These are phyloP conservation scores for Teleogryllus occipitalis DNA, from an alignment of 1,140 invertebrate genomes.

Conservation along the genomic window DNA sequence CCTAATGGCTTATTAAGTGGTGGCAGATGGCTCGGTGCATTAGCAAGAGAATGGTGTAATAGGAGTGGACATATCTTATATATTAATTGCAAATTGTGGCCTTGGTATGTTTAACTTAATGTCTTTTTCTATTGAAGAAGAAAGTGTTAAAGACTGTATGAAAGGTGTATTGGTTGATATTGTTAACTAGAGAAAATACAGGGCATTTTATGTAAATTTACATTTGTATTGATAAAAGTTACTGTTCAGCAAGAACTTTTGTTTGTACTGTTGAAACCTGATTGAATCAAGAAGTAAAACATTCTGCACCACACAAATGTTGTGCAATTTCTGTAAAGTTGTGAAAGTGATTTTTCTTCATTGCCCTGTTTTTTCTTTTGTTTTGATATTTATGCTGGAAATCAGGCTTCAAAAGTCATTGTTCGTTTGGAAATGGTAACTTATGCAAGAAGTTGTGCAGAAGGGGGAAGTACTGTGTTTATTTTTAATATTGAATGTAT, in stretches of 20 bases:
- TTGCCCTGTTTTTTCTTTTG: not conserved
- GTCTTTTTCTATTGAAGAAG: not conserved
- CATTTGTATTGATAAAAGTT: not conserved
- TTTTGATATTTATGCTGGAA: not conserved
- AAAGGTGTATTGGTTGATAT: conserved; percentile 5
- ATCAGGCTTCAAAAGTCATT: not conserved
- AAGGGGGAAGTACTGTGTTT: not conserved
- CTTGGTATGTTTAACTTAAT: conserved; percentile 10
- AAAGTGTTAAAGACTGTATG: conserved; percentile 10
- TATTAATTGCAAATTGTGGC: conserved; percentile 12
- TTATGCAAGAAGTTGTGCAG: not conserved
- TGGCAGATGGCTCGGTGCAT: not conserved
- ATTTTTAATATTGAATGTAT: not conserved
- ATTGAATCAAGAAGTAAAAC: too few relatives aligned
- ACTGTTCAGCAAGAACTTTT: not conserved
- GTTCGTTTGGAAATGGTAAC: not conserved
- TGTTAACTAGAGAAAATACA: not conserved
- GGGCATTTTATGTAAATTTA: not conserved
- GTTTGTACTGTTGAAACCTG: not conserved
- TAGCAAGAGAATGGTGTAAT: not conserved
- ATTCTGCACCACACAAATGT: not conserved
- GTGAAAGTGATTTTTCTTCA: not conserved
- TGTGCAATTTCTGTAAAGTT: not conserved
- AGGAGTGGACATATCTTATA: conserved; percentile 15
- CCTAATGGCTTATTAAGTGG: not conserved